phyloP scores from a whole-genome alignment of 92 coral and sea anemone species.

The Phenganax subtilis region DNA sequence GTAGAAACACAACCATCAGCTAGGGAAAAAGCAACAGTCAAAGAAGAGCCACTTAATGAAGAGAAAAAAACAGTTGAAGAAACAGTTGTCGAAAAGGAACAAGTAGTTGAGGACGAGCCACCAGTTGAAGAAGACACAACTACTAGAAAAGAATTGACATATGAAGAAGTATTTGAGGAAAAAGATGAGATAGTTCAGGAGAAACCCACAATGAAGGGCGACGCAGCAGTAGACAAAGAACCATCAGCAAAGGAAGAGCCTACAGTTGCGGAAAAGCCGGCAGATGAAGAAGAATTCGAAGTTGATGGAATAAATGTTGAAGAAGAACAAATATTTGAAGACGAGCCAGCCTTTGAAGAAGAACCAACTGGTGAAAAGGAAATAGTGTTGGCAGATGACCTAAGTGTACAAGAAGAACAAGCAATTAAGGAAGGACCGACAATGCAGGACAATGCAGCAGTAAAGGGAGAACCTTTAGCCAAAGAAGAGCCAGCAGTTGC shows the following conservation, averaged over 20 bases:
- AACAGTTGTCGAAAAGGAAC: not conserved
- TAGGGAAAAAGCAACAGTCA: not conserved
- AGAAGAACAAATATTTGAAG: not conserved
- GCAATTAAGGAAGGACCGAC: not conserved
- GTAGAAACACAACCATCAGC: not conserved
- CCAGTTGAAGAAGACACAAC: not conserved
- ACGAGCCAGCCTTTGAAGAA: too few relatives aligned
- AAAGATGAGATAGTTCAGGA: not conserved
- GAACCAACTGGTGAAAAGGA: too few relatives aligned
- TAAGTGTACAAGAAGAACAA: not conserved
- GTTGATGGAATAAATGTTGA: not conserved
- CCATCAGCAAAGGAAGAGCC: not conserved
- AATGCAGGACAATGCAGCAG: not conserved
- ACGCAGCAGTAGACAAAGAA: not conserved
- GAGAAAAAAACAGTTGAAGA: not conserved
- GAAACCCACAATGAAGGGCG: not conserved
- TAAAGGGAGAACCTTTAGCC: not conserved
- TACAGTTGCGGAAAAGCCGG: not conserved
- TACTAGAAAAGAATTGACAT: not conserved
- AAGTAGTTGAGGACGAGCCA: not conserved
- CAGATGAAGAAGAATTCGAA: not conserved
- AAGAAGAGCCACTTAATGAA: not conserved
- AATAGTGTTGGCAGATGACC: constrained; percentile 16
- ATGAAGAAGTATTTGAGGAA: not conserved
- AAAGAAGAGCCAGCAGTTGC: not conserved